These are phyloP conservation scores for Mya arenaria DNA, from an alignment of 1,140 invertebrate genomes.

Conservation along the genomic window DNA sequence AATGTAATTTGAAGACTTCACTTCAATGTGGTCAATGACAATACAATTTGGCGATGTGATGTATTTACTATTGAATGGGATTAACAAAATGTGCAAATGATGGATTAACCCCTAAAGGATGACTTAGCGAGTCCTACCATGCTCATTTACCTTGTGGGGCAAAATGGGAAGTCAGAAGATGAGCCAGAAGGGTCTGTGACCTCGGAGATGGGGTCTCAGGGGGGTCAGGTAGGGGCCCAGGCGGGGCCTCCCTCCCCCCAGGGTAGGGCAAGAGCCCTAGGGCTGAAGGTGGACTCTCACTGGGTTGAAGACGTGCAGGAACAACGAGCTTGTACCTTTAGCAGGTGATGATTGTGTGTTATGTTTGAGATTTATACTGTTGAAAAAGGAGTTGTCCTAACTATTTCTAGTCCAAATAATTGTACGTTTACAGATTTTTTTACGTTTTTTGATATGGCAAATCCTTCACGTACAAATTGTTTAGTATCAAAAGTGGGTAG, in stretches of 20 bases:
- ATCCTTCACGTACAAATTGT: too few species aligned
- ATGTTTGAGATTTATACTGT: not conserved
- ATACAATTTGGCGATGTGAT: too few species aligned
- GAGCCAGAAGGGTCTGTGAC: constrained; percentile 31
- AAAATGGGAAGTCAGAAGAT: constrained; percentile 39
- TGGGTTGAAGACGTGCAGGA: constrained; percentile 45
- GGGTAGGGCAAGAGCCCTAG: not conserved
- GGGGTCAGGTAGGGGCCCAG: constrained; percentile 5
- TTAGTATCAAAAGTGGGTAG: too few species aligned
- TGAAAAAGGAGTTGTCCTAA: too few species aligned
- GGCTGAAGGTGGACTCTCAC: constrained; percentile 27
- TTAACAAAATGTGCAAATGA: too few species aligned
- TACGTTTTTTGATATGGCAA: too few species aligned
- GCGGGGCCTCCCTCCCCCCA: not conserved
- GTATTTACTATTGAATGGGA: too few species aligned
- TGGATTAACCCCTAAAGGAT: not conserved
- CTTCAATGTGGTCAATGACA: too few species aligned
- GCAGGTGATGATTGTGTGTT: constrained; percentile 33
- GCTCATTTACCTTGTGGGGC: constrained; percentile 51
- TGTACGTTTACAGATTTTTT: too few species aligned
- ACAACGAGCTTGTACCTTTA: constrained; percentile 39
- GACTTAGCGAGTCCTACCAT: constrained; percentile 11
- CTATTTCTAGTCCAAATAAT: too few species aligned
- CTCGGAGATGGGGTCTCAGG: not conserved
- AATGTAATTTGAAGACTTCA: too few species aligned